phyloP scores from a whole-genome alignment of 2,113 vertebrate species.

The Pionites leucogaster region DNA sequence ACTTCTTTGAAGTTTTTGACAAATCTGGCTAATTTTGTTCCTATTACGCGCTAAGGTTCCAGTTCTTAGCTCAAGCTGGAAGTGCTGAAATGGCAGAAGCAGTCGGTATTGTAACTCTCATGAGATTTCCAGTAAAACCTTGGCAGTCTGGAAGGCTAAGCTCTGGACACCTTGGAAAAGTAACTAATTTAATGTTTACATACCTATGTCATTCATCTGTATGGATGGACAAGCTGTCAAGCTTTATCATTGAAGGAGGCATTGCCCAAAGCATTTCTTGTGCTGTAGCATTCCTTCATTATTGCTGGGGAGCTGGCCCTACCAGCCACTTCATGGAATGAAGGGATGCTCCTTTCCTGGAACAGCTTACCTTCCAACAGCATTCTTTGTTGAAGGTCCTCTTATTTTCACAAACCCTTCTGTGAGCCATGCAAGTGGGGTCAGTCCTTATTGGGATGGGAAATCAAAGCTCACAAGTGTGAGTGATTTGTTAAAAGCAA shows the following conservation, averaged over 20 bases:
- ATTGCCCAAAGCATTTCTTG: background rate
- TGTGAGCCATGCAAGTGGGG: accelerated
- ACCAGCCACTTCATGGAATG: background rate
- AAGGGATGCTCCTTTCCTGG: background rate
- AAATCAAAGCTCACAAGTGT: background rate
- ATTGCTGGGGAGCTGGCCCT: background rate
- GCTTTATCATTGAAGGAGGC: background rate
- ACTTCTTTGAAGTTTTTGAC: background rate
- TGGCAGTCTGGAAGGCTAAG: background rate
- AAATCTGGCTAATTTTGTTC: background rate
- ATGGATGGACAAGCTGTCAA: background rate
- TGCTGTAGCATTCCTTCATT: background rate
- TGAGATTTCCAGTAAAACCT: background rate
- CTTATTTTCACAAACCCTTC: background rate
- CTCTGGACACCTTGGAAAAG: background rate
- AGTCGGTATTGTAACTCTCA: background rate
- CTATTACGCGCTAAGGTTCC: background rate
- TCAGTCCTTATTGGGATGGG: background rate
- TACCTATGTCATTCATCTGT: background rate
- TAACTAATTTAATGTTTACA: background rate
- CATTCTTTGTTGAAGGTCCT: background rate
- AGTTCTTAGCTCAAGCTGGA: background rate
- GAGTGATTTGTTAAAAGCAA: background rate
- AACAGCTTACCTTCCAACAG: background rate
- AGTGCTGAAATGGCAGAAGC: slow-evolving; percentile 7